Base-by-base conservation (phyloP, 2,113 vertebrate genomes). In the Silurus meridionalis region DNA sequence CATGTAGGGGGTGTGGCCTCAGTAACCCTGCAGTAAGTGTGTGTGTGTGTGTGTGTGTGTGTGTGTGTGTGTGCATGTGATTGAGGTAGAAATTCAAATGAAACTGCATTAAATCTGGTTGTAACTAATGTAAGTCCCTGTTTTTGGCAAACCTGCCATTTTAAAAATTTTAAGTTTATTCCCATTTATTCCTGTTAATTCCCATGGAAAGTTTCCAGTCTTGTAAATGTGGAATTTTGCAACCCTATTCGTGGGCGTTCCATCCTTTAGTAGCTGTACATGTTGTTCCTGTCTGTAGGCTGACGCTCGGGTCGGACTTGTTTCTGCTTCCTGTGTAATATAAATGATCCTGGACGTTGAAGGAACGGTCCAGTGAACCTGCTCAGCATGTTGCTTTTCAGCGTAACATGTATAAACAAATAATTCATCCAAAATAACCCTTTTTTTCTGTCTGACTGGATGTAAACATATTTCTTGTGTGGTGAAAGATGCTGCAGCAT, bases 361-460 rank as follows among this genome's bases (percentile, higher is more conserved):
- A 71, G 11, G 67, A 86, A 21, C 48, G 81, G 81, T 72, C 37
- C n/a, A 37, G 81, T 6, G 15, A 48, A 77, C 28, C 58, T 75
- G 80, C 52, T 91, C 89, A 91, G 91, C 91, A 93, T 93, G 91
- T 94, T 93, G 87, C 87, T 78, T 92, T 88, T 90, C 87, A 85
- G 90, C 84, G 90, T 93, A 90, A 93, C 92, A 93, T 94, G 91
- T 90, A 90, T 55, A 80, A 87, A 88, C 91, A 48, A 25, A 8
- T 80, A 89, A 92, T 94, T 92, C 92, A 92, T 91, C 15, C 23
- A 4, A 60, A 74, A 61, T 37, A 14, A 21, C 23, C 14, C 6
- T 53, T 55, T 77, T 21, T 84, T 46, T 1, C 8, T 74, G 46
- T 52, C 13, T 82, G 2, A 19, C 4, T 55, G 52, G 52, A 25